Evolutionary conservation across 2,797 vertebrate species (phyloP).

Genomic region (Manis pentadactyla): DNA sequence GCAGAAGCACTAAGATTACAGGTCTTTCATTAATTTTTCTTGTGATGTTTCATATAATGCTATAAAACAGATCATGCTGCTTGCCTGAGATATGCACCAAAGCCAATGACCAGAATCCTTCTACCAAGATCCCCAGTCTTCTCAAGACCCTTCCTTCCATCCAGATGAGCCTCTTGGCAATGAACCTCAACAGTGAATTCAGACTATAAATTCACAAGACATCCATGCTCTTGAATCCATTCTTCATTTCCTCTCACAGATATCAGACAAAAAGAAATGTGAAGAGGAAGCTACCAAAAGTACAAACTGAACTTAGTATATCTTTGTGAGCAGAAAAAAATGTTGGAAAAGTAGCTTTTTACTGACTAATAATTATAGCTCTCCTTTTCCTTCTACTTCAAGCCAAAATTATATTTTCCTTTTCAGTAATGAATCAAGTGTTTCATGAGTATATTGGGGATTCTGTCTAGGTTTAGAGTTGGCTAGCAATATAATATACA

Average conservation of each 20-base stretch:
- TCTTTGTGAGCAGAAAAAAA: constrained; percentile 21
- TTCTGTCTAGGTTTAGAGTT: constrained; percentile 25
- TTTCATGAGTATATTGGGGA: constrained; percentile 52
- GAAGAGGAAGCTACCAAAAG: background rate
- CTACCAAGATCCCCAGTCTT: background rate
- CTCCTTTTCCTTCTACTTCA: constrained; percentile 59
- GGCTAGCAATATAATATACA: constrained; percentile 44
- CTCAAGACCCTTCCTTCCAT: background rate
- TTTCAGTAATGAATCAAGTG: constrained; percentile 61
- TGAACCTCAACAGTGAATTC: background rate
- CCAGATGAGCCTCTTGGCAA: background rate
- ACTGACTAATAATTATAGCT: constrained; percentile 49
- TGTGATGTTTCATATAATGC: background rate
- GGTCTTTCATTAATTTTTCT: background rate
- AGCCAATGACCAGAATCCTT: background rate
- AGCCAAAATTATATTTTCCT: constrained; percentile 25
- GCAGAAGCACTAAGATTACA: background rate
- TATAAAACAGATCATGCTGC: background rate
- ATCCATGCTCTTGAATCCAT: constrained; percentile 9
- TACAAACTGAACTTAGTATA: background rate
- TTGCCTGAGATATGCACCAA: background rate
- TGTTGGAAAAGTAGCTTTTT: background rate
- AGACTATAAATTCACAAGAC: background rate
- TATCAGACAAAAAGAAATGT: background rate
- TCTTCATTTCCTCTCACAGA: constrained; percentile 15